phyloP scores from a whole-genome alignment of 1,140 invertebrate genomes.

The Oedothorax gibbosus region DNA sequence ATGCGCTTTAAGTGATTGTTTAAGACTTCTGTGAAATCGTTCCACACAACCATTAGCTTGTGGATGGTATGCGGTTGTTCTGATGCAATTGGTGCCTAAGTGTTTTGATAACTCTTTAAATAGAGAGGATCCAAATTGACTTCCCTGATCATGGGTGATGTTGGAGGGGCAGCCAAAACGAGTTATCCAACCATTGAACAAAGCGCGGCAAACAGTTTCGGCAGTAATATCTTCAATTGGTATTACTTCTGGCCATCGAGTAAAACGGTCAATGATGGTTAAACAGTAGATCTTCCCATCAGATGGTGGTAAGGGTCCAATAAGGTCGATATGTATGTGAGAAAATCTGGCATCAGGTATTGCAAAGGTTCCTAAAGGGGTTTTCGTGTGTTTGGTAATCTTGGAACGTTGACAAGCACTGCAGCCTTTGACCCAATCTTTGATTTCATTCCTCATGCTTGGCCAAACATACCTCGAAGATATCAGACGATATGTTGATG shows the following conservation, averaged over 20 bases:
- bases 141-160: slow-evolving; percentile 68
- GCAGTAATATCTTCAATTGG: slow-evolving; percentile 67
- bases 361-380: no score
- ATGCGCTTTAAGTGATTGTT: background rate
- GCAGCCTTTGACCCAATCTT: background rate
- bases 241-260: slow-evolving; percentile 69
- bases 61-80: background rate
- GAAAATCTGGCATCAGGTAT: background rate
- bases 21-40: background rate
- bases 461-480: background rate
- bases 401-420: background rate
- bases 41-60: background rate
- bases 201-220: slow-evolving; percentile 65
- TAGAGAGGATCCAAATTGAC: slow-evolving; percentile 68
- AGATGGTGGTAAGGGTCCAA: slow-evolving; percentile 68
- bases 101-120: background rate
- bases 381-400: background rate
- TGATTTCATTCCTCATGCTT: background rate
- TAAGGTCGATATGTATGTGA: slow-evolving; percentile 67
- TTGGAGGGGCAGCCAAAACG: slow-evolving; percentile 64
- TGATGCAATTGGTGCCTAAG: background rate
- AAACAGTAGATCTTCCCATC: slow-evolving; percentile 68
- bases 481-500: background rate
- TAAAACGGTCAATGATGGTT: slow-evolving; percentile 69
- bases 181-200: slow-evolving; percentile 66